These are phyloP conservation scores for Troilus luridus DNA, from an alignment of 2,888 invertebrate species.

Conservation along the genomic window DNA sequence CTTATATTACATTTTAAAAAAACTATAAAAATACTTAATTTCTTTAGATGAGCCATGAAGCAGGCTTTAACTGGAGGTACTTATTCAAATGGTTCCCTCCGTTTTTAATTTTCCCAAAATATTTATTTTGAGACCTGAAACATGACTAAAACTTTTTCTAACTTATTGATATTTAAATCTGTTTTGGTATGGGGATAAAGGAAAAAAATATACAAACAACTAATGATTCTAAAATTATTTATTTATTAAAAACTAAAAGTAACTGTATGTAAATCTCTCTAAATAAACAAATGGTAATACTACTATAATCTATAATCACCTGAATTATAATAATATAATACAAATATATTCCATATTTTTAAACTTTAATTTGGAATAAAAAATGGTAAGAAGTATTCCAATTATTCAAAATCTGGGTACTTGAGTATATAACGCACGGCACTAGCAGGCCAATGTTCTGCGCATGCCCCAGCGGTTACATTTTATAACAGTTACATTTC, in stretches of 20 bases:
- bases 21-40: neutral
- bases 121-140: neutral
- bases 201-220: neutral
- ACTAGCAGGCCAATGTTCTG: too few species aligned
- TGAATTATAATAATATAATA: neutral
- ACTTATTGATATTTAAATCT: neutral
- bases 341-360: neutral
- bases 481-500: too few species aligned
- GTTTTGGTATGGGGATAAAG: neutral
- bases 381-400: neutral
- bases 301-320: neutral
- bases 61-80: neutral
- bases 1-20: neutral
- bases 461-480: too few species aligned
- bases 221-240: neutral
- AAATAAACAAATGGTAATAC: neutral
- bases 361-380: neutral
- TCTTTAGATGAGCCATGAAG: neutral
- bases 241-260: neutral
- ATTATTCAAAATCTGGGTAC: neutral
- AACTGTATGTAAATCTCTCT: neutral
- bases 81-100: neutral
- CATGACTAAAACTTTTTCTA: neutral
- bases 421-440: too few species aligned
- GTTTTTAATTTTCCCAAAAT: neutral